phyloP scores from a whole-genome alignment of 2,888 invertebrate species.

The Nudaria mundana region DNA sequence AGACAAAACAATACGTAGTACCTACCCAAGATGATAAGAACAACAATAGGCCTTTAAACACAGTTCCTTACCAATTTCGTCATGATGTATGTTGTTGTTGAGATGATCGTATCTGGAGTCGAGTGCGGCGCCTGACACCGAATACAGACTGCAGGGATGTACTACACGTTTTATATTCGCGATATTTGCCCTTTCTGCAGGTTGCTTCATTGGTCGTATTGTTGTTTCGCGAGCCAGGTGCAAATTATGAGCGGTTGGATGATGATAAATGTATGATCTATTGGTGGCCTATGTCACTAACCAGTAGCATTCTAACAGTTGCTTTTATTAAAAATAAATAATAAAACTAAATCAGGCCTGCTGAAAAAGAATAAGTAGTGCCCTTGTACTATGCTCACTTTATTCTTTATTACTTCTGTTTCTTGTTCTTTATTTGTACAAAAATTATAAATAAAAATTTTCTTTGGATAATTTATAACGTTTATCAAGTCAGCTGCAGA shows the following conservation, averaged over 20 bases:
- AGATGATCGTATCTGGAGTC: slow-evolving; percentile 46
- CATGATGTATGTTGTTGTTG: slow-evolving; percentile 39
- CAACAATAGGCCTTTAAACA: slow-evolving; percentile 20
- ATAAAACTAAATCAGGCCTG: too few relatives aligned
- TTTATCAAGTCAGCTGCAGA: too few relatives aligned
- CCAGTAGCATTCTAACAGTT: too few relatives aligned
- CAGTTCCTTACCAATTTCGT: slow-evolving; percentile 61
- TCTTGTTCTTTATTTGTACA: too few relatives aligned
- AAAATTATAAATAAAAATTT: too few relatives aligned
- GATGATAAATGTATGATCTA: slow-evolving; percentile 25
- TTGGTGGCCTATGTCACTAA: slow-evolving; percentile 18
- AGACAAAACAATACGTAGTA: slow-evolving; percentile 11
- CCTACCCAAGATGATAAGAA: slow-evolving; percentile 16
- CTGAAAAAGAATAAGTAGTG: too few relatives aligned
- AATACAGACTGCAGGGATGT: slow-evolving; percentile 65
- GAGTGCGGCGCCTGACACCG: slow-evolving; percentile 43
- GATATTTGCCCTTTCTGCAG: slow-evolving; percentile 69
- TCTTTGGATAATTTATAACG: too few relatives aligned
- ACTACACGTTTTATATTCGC: slow-evolving; percentile 66
- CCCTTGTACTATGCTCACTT: too few relatives aligned
- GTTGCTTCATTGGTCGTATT: slow-evolving; percentile 75
- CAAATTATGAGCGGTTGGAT: slow-evolving; percentile 41
- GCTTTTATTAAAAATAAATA: too few relatives aligned
- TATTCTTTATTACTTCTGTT: too few relatives aligned
- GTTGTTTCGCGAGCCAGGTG: slow-evolving; percentile 50